phyloP scores from a whole-genome alignment of 2,888 invertebrate species.

The Eretmocerus hayati region DNA sequence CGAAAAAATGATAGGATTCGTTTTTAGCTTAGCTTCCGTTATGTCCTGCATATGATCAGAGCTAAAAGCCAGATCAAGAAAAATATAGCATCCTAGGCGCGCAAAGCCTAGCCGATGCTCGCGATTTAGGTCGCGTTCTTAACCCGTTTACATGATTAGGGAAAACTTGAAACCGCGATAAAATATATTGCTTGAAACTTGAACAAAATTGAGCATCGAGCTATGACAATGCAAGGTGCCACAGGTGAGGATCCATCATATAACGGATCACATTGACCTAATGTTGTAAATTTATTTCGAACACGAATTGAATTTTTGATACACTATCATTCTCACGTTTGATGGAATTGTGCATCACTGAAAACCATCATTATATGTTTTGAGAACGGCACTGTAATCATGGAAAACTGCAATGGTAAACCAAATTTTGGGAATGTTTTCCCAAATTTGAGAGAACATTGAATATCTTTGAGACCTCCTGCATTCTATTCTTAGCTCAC shows the following conservation, averaged over 20 bases:
- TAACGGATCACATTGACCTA: conserved; percentile 30
- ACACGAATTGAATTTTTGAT: neutral
- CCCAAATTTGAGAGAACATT: too few relatives aligned
- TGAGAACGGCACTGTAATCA: too few relatives aligned
- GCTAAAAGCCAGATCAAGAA: neutral
- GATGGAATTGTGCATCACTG: too few relatives aligned
- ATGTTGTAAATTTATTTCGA: conserved; percentile 15
- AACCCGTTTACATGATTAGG: conserved; percentile 36
- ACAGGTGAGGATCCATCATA: conserved; percentile 45
- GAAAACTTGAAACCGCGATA: conserved; percentile 21
- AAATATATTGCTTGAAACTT: conserved; percentile 8
- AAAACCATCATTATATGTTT: too few relatives aligned
- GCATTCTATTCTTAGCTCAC: too few relatives aligned
- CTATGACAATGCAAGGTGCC: conserved; percentile 36
- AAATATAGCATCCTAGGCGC: conserved; percentile 43
- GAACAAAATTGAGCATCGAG: conserved; percentile 31
- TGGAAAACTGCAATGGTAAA: too few relatives aligned
- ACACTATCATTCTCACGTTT: too few relatives aligned
- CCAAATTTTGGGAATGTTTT: too few relatives aligned
- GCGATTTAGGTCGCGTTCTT: conserved; percentile 43
- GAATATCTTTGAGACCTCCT: too few relatives aligned
- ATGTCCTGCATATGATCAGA: conserved; percentile 7
- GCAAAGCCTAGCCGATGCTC: conserved; percentile 44
- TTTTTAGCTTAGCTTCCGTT: conserved; percentile 21
- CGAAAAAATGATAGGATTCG: neutral